Base-by-base conservation (phyloP, 2,888 invertebrate genomes). In the Rhaphigaster nebulosa region DNA sequence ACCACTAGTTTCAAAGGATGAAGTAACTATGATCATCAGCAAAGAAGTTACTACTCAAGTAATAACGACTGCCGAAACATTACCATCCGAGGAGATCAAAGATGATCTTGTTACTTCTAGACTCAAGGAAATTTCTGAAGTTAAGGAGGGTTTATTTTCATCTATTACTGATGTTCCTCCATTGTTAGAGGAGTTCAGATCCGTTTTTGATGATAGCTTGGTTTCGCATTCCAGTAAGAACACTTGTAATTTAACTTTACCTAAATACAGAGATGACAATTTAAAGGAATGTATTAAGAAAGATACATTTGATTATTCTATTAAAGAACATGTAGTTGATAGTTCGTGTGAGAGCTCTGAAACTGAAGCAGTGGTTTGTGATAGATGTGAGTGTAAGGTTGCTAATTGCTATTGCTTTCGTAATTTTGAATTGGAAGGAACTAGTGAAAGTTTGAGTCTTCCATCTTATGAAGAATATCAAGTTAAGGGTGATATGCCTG, bases 391-490 rank as follows among this genome's bases (percentile, higher is more conserved):
- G 29, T 90, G 90, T 56, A 52, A 84, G 12, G 38, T 34, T 84
- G 38, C 87, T 38, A 80, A 87, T 84, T 90, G 90, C 41, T 54
- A 41, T 56, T 90, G 90, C 29, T 90, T 52, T 34, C 76, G 80
- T 52, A 87, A 38, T 87, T 34, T 90, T n/a, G 90, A 90, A 56
- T 87, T 90, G 38, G 90, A 90, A 56, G 90, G 84, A 29, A 90
- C 90, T n/a, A 90, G 90, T 87, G 90, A 90, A 87, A 90, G 90
- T 84, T 84, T 90, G 41, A 90, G 90, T 87, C 60, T 90, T 15
- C 90, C 90, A 2, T 90, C 90, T 41, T 80, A 90, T 84, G 90
- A 90, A 38, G 90, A 90, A 38, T 87, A 38, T 60, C 90, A 90
- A 20, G 34, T 90, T 10, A 50, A 56, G 20, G 60, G 87, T 15